Evolutionary conservation across 37 sponge, comb jelly and placozoan genomes (phyloP).

Genomic region (Diacarnus erythraeanus): DNA sequence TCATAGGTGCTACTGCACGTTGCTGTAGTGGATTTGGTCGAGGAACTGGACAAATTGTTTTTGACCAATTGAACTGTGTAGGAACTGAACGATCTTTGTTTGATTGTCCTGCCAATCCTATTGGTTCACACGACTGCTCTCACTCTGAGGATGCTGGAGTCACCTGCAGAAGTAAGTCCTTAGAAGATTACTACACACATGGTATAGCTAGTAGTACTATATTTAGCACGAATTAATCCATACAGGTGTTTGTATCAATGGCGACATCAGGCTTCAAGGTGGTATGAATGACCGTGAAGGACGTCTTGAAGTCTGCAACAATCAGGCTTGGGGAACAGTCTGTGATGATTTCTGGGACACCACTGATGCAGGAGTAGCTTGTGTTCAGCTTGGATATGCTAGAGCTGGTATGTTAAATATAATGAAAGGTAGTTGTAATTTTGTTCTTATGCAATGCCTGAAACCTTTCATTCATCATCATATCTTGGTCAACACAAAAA

Average conservation of each 20-base stretch:
- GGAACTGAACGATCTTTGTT: neutral
- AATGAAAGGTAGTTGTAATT: too few relatives aligned
- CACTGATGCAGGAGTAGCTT: neutral
- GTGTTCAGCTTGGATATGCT: neutral
- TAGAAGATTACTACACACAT: neutral
- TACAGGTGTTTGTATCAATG: neutral
- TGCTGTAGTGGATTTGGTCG: neutral
- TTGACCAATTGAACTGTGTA: neutral
- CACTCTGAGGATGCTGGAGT: neutral
- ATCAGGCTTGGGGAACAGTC: neutral
- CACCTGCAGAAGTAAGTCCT: neutral
- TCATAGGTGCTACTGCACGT: neutral
- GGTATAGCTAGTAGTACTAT: neutral
- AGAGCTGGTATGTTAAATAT: too few relatives aligned
- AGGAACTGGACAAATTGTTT: neutral
- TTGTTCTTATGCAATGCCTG: too few relatives aligned
- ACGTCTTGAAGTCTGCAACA: neutral
- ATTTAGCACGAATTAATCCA: neutral
- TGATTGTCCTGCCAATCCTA: neutral
- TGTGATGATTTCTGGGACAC: neutral
- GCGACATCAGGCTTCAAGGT: neutral
- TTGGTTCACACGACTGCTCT: neutral
- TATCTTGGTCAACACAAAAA: too few relatives aligned
- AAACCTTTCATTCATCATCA: too few relatives aligned
- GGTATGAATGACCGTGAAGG: neutral